Evolutionary conservation across 2,113 vertebrate genomes (phyloP).

Genomic region (Dromaius novaehollandiae): DNA sequence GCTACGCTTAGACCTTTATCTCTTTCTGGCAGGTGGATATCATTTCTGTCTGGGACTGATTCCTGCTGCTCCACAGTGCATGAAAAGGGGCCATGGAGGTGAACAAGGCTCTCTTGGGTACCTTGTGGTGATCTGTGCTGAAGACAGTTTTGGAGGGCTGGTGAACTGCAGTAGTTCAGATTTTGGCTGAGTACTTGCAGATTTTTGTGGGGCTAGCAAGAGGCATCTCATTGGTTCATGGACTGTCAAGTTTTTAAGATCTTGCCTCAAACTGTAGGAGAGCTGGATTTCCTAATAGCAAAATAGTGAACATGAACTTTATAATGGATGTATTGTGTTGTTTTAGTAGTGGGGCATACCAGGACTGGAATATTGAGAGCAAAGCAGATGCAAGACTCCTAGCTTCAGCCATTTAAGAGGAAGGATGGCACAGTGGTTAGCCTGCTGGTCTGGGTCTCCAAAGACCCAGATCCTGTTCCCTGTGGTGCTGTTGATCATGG

Average conservation of each 20-base stretch:
- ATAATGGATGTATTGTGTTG: too few species aligned
- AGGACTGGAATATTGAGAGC: neutral
- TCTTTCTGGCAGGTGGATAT: neutral
- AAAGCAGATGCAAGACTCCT: neutral
- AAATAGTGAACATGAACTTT: neutral
- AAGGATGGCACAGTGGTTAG: neutral
- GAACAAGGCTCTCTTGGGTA: neutral
- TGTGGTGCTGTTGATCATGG: neutral
- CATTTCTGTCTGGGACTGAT: neutral
- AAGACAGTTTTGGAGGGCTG: neutral
- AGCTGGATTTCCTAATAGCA: neutral
- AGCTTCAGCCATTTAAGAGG: neutral
- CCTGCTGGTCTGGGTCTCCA: neutral
- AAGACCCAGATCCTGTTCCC: neutral
- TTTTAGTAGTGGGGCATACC: neutral
- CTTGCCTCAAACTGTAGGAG: neutral
- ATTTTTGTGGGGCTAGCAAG: neutral
- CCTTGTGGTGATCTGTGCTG: neutral
- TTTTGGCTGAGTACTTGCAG: neutral
- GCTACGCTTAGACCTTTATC: neutral
- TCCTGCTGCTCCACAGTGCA: fast-evolving
- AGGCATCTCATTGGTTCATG: neutral
- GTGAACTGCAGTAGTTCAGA: neutral
- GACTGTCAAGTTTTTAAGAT: neutral
- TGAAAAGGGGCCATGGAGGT: neutral